These are phyloP conservation scores for Amphimedon queenslandica DNA, from an alignment of 37 sponge, comb jelly and placozoan genomes.

Conservation along the genomic window DNA sequence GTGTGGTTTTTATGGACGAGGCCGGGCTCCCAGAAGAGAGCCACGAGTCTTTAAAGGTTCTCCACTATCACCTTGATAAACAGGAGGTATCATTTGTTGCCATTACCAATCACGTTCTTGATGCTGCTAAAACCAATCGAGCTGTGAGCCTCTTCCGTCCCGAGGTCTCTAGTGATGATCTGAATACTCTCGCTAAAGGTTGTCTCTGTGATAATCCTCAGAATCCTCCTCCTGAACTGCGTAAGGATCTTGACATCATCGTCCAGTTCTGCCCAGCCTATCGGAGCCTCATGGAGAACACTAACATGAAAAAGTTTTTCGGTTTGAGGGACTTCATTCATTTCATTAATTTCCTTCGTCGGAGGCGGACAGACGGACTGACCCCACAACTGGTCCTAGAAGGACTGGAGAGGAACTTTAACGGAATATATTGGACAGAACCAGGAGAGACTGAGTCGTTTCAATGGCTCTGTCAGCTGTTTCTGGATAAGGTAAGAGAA, in stretches of 20 bases:
- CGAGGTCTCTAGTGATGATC: constrained; percentile 50
- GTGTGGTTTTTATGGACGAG: constrained; percentile 95
- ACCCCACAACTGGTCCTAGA: constrained; percentile 59
- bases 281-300: constrained; percentile 26
- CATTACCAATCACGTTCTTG: constrained; percentile 87
- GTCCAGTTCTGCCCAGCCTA: constrained; percentile 63
- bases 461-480: constrained; percentile 35
- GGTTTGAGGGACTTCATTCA: constrained; percentile 91
- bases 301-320: constrained; percentile 39
- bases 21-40: constrained; percentile 92
- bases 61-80: constrained; percentile 90
- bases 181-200: constrained; percentile 66
- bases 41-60: constrained; percentile 89
- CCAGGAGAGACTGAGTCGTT: constrained; percentile 32
- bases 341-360: constrained; percentile 77
- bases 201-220: constrained; percentile 56
- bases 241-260: constrained; percentile 30
- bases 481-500: constrained; percentile 23
- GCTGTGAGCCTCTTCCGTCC: constrained; percentile 87
- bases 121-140: constrained; percentile 93
- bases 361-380: constrained; percentile 28
- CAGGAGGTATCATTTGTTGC: constrained; percentile 88
- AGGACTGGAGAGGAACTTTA: constrained; percentile 87
- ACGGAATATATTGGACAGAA: constrained; percentile 40
- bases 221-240: constrained; percentile 53